These are phyloP conservation scores for Scatophagus argus DNA, from an alignment of 2,113 vertebrate species.

Conservation along the genomic window DNA sequence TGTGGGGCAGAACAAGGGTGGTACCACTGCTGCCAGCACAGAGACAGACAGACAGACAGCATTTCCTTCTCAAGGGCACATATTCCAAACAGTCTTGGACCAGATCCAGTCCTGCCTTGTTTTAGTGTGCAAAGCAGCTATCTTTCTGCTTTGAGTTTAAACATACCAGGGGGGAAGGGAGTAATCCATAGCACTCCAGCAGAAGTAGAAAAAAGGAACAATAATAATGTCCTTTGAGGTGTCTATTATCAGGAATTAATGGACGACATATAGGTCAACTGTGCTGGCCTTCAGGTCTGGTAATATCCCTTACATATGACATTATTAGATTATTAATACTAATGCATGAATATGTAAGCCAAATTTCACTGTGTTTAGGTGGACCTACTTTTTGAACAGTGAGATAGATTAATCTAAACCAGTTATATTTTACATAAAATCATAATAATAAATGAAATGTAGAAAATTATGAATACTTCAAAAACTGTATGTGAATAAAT, in stretches of 20 bases:
- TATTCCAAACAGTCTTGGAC: conserved; percentile 35
- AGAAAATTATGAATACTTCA: background rate
- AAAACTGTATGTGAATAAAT: background rate
- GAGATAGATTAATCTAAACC: background rate
- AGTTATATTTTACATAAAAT: background rate
- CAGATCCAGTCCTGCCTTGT: conserved; percentile 39
- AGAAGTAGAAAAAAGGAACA: background rate
- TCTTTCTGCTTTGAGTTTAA: conserved; percentile 34
- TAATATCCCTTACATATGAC: too few species aligned
- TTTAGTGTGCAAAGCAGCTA: conserved; percentile 32
- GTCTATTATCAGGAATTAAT: too few species aligned
- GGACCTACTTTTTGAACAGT: background rate
- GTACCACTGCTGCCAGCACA: conserved; percentile 57
- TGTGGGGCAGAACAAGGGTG: conserved; percentile 62
- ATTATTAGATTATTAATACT: too few species aligned
- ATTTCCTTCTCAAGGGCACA: conserved; percentile 58
- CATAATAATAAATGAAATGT: background rate
- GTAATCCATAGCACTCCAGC: conserved; percentile 23
- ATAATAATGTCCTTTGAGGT: too few species aligned
- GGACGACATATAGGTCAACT: too few species aligned
- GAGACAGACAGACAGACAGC: conserved; percentile 59
- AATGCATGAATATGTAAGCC: too few species aligned
- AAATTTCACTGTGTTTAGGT: background rate
- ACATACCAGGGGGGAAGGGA: conserved; percentile 5
- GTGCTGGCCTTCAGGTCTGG: too few species aligned